Conservation (phyloP, 2,113 vertebrate genomes). For the Puma concolor region DNA sequence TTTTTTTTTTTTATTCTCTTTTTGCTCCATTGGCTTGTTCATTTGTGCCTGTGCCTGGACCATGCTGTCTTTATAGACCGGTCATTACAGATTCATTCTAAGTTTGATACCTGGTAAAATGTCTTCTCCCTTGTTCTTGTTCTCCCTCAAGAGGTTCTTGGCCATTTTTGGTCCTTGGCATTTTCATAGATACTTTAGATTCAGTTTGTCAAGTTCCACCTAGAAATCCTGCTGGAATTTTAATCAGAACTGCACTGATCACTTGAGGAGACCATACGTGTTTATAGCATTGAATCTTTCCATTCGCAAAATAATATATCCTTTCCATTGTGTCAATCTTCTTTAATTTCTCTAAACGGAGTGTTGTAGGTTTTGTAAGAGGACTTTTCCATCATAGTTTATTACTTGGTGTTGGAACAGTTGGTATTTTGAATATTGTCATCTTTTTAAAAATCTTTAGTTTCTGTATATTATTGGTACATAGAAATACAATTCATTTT, state of each 20-base stretch:
- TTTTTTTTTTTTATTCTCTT: neutral
- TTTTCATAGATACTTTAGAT: conserved; percentile 19
- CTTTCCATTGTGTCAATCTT: neutral
- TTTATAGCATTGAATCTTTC: conserved; percentile 5
- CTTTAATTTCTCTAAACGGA: neutral
- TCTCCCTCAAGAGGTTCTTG: neutral
- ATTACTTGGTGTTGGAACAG: neutral
- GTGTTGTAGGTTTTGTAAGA: neutral
- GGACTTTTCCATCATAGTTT: neutral
- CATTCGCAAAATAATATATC: neutral
- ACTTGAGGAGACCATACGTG: neutral
- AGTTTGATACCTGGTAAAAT: neutral
- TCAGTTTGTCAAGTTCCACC: neutral
- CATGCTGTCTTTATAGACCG: neutral
- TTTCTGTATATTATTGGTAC: neutral
- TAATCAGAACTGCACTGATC: neutral
- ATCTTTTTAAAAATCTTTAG: neutral
- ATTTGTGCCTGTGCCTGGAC: neutral
- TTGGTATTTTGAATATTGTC: neutral
- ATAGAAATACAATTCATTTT: neutral
- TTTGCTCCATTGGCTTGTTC: neutral
- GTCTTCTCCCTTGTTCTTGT: neutral
- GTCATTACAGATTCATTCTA: neutral
- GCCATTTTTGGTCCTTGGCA: neutral
- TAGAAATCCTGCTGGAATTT: neutral